Conservation (phyloP, 1,140 invertebrate species). For the Mactra quadrangularis region DNA sequence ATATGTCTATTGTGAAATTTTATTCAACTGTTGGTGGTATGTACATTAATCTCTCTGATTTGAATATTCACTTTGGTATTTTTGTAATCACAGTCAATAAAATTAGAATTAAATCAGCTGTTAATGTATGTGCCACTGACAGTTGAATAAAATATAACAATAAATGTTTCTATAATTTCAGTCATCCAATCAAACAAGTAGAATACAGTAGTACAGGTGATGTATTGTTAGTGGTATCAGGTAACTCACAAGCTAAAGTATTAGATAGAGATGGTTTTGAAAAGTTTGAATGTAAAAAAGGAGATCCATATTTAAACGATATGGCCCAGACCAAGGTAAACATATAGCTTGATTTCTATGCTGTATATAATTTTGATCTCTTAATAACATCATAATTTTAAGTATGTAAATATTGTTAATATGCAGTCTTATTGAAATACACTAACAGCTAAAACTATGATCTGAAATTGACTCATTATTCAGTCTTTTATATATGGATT, state of each 20-base stretch:
- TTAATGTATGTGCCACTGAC: too few species aligned
- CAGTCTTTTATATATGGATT: too few species aligned
- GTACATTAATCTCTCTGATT: too few species aligned
- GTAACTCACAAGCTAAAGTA: constrained; percentile 93
- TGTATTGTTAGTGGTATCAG: constrained; percentile 96
- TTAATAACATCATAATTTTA: not conserved
- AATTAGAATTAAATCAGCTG: too few species aligned
- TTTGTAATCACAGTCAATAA: too few species aligned
- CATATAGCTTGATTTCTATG: not conserved
- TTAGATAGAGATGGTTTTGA: constrained; percentile 98
- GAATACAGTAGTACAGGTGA: constrained; percentile 98
- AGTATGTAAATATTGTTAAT: too few species aligned
- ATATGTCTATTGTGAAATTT: too few species aligned
- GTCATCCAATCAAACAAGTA: constrained; percentile 94
- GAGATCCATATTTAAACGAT: constrained; percentile 98
- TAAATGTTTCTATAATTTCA: constrained; percentile 73
- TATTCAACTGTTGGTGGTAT: too few species aligned
- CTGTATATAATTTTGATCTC: not conserved
- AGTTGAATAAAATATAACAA: too few species aligned
- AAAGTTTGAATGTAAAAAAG: constrained; percentile 96
- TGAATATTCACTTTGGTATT: too few species aligned
- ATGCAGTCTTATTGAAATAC: too few species aligned
- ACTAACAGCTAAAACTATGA: too few species aligned
- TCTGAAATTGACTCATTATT: not conserved
- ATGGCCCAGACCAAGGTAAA: constrained; percentile 93